Base-by-base conservation (phyloP, 2,113 vertebrate species). In the Rhabdomys dilectus region DNA sequence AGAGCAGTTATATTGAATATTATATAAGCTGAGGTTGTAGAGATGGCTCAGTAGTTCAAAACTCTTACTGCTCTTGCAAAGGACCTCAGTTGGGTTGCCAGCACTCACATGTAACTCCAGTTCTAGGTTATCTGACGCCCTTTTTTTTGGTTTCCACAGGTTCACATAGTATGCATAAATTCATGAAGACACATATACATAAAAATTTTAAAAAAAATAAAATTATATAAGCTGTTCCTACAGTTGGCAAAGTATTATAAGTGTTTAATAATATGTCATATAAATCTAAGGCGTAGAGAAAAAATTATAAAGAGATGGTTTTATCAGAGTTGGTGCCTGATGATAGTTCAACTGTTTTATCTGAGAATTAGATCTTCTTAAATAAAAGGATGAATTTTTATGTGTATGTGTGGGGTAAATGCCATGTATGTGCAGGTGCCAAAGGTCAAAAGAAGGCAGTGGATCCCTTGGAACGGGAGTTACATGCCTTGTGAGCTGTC, bases 261-360 rank as follows among this genome's bases (percentile, higher is more conserved):
- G 68, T 92, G 93, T 97, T 85, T 85, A 95, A 82, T 93, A 95
- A 85, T 91, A 94, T 93, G 86, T 84, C 13, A 73, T 77, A 48
- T 81, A 92, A 96, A 95, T n/a, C 45, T 95, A 82, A 94, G 16
- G 31, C 11, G 72, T 91, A 87, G 80, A 66, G 16, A 72, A 94
- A 94, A 29, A n/a, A 72, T 96, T 95, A 62, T 82, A 96, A 96
- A 72, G 15, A 56, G 73, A 62, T 78, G 4, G 34, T 96, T 95
- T 97, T 91, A 16, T 86, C 66, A 85, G 11, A 12, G 36, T 42
- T 86, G 48, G 81, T 94, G 51, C 66, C 78, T 92, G 92, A 75
- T 82, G 58, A 53, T 56, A 95, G 45, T 84, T 87, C 87, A 73
- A 17, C 39, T 64, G 16, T 95, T 94, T 91, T 94, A 91, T 92